Conservation (phyloP, 2,797 vertebrate genomes). For the Eleutherodactylus coqui region DNA sequence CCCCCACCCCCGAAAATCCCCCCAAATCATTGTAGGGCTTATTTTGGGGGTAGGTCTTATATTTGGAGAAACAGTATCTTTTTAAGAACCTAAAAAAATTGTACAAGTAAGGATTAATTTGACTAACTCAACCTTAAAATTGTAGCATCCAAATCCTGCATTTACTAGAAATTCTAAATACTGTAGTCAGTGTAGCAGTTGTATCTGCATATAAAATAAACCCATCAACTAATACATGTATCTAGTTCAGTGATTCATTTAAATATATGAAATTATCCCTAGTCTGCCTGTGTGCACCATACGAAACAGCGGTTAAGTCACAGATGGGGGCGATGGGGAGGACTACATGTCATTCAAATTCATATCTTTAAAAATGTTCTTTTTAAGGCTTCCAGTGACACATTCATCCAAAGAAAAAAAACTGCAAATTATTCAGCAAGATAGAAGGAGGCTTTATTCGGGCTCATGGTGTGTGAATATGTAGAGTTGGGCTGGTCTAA, state of each 20-base stretch:
- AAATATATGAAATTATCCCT: conserved; percentile 24
- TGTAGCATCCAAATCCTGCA: background rate
- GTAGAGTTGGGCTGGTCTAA: conserved; percentile 49
- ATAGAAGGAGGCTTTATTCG: conserved; percentile 62
- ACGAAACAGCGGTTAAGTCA: conserved; percentile 10
- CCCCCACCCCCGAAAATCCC: too few species aligned
- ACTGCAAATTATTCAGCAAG: conserved; percentile 61
- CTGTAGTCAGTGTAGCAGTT: background rate
- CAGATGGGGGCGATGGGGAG: background rate
- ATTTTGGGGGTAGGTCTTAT: too few species aligned
- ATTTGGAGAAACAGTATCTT: too few species aligned
- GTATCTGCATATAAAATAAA: conserved; percentile 27
- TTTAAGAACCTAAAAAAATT: background rate
- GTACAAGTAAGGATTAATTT: background rate
- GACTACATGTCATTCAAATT: conserved; percentile 37
- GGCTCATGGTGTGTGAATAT: conserved; percentile 58
- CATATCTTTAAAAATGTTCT: conserved; percentile 23
- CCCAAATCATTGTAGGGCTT: too few species aligned
- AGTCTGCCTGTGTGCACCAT: background rate
- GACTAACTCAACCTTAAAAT: conserved; percentile 10
- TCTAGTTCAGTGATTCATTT: conserved; percentile 30
- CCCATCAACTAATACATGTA: conserved; percentile 35
- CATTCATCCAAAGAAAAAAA: conserved; percentile 48
- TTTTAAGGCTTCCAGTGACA: conserved; percentile 39
- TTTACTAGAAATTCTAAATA: conserved; percentile 14